These are phyloP conservation scores for Stictonetta naevosa DNA, from an alignment of 2,113 vertebrate species.

Conservation along the genomic window DNA sequence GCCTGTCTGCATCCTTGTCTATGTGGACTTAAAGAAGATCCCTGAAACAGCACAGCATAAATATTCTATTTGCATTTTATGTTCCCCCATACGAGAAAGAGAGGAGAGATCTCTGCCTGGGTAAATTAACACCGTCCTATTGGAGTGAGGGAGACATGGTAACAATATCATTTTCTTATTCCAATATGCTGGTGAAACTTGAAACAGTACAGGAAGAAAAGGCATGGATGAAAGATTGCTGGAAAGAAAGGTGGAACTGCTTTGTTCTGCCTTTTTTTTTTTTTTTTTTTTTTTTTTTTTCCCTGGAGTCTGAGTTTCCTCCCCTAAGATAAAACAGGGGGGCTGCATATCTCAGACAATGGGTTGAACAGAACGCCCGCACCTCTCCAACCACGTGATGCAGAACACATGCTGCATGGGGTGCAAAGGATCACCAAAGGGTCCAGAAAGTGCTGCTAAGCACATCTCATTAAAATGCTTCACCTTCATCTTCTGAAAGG, in stretches of 20 bases:
- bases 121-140: not conserved
- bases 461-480: not conserved
- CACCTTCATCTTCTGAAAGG: not conserved
- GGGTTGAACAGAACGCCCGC: not conserved
- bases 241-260: not conserved
- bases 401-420: not conserved
- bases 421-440: not conserved
- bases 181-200: not conserved
- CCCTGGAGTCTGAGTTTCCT: not conserved
- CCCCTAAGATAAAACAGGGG: not conserved
- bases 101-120: not conserved
- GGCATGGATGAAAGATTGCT: not conserved
- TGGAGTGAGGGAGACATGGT: not conserved
- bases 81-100: not conserved
- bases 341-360: not conserved
- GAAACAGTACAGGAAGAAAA: not conserved
- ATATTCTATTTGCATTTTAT: not conserved
- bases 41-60: not conserved
- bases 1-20: not conserved
- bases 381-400: not conserved
- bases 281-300: not conserved
- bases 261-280: not conserved
- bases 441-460: not conserved
- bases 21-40: not conserved
- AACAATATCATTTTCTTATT: not conserved